Evolutionary conservation across 2,113 vertebrate genomes (phyloP).

Genomic region (Prinia subflava): DNA sequence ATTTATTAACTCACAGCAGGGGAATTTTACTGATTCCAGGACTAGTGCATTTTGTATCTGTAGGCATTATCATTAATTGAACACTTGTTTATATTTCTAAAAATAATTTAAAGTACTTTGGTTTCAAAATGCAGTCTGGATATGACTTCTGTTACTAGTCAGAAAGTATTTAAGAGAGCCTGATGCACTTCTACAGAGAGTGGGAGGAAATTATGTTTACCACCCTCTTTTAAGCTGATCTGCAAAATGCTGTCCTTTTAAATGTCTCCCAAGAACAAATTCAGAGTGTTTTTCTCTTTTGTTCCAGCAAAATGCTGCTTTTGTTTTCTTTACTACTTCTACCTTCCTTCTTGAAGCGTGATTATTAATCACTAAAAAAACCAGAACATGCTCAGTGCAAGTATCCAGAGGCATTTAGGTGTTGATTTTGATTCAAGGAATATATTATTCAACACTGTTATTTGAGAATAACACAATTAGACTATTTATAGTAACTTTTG

Average conservation of each 20-base stretch:
- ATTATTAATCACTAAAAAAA: background rate
- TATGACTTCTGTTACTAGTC: background rate
- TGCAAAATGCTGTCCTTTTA: conserved; percentile 24
- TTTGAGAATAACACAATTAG: background rate
- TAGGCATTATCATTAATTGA: background rate
- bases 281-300: background rate
- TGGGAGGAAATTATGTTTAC: conserved; percentile 39
- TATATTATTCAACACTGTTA: background rate
- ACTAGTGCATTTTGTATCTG: background rate
- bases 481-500: background rate
- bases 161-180: background rate
- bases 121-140: background rate
- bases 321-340: background rate
- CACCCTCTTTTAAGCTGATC: background rate
- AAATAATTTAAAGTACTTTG: background rate
- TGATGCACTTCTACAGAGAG: conserved; percentile 15
- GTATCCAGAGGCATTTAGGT: background rate
- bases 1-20: background rate
- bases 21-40: background rate
- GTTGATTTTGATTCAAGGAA: background rate
- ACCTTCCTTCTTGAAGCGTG: background rate
- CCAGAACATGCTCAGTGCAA: background rate
- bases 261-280: background rate
- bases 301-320: background rate
- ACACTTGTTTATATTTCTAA: background rate